Evolutionary conservation across 2,888 invertebrate species (phyloP).

Genomic region (Dexiosoma caninum): DNA sequence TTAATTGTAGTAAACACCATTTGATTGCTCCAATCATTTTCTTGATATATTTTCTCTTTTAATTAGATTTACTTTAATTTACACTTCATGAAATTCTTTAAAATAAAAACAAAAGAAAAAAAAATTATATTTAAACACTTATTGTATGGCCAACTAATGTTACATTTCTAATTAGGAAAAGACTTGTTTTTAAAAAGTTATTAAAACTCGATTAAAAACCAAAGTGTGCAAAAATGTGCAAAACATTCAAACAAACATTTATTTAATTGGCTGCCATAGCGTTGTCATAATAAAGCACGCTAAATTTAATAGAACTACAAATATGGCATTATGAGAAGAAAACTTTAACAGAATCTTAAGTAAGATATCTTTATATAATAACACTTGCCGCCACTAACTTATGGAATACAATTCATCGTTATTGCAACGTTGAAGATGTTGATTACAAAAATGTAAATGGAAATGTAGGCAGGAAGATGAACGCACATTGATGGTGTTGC

Average conservation of each 20-base stretch:
- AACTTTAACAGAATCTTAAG: constrained; percentile 1
- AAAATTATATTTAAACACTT: not conserved
- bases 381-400: not conserved
- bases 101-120: no score
- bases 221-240: constrained; percentile 6
- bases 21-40: not conserved
- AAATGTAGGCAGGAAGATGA: not conserved
- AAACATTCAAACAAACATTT: constrained; percentile 18
- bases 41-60: not conserved
- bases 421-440: not conserved
- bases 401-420: not conserved
- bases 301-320: constrained; percentile 5
- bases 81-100: not conserved
- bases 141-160: not conserved
- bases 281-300: not conserved
- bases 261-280: constrained; percentile 27
- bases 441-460: constrained; percentile 19
- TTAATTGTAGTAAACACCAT: no score
- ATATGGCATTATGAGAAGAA: not conserved
- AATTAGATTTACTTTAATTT: not conserved
- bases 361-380: not conserved
- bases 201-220: constrained; percentile 39
- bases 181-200: constrained; percentile 8
- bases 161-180: not conserved
- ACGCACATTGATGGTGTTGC: not conserved